Conservation (phyloP, 2,797 vertebrate species). For the Notolabrus celidotus region DNA sequence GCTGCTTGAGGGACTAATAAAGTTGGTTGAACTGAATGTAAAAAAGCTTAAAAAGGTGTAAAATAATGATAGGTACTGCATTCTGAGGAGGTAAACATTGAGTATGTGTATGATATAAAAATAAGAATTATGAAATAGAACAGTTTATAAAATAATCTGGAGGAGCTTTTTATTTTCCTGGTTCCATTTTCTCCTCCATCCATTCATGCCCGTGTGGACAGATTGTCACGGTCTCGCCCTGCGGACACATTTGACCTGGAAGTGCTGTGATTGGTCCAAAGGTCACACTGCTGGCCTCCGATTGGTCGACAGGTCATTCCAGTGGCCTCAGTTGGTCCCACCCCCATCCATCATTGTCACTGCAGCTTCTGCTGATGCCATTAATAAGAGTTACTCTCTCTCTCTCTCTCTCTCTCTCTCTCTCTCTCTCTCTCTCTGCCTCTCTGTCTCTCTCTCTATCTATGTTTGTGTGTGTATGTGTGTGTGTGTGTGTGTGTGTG, state of each 20-base stretch:
- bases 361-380: constrained; percentile 49
- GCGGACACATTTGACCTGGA: constrained; percentile 77
- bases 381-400: constrained; percentile 52
- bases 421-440: too few species aligned
- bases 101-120: neutral
- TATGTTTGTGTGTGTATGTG: constrained; percentile 35
- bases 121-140: neutral
- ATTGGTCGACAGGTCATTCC: constrained; percentile 72
- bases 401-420: too few species aligned
- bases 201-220: constrained; percentile 73
- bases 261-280: constrained; percentile 78
- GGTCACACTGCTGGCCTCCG: constrained; percentile 63
- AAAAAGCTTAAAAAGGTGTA: too few species aligned
- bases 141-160: neutral
- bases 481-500: constrained; percentile 3
- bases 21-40: too few species aligned
- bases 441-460: too few species aligned
- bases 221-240: constrained; percentile 69
- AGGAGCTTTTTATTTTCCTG: neutral
- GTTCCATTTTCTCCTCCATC: constrained; percentile 34
- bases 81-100: too few species aligned
- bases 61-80: neutral
- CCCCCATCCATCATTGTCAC: constrained; percentile 75
- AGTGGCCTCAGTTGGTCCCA: constrained; percentile 52
- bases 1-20: too few species aligned